Evolutionary conservation across 1,140 invertebrate genomes (phyloP).

Genomic region (Macrobrachium nipponense): DNA sequence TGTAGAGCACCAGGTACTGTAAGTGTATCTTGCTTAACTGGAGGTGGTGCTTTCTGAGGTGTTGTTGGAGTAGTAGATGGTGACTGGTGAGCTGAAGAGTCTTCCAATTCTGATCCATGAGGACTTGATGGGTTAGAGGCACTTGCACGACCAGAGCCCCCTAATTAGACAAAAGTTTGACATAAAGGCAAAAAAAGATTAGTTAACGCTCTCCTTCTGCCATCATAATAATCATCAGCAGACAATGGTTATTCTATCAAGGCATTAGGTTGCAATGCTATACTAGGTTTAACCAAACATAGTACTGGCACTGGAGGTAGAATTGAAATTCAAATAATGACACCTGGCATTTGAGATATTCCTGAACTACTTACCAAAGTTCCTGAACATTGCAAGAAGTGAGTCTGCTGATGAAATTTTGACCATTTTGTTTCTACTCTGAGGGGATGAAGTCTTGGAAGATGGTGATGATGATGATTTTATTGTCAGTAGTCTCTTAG

Average conservation of each 20-base stretch:
- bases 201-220: too few species aligned
- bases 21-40: constrained; percentile 49
- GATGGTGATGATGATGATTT: constrained; percentile 47
- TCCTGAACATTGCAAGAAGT: constrained; percentile 78
- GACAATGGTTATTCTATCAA: too few species aligned
- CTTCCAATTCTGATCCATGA: constrained; percentile 61
- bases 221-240: too few species aligned
- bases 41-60: constrained; percentile 43
- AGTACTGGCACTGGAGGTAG: too few species aligned
- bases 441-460: constrained; percentile 52
- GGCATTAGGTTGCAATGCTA: too few species aligned
- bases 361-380: constrained; percentile 38
- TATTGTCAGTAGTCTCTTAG: constrained; percentile 46
- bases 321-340: background rate
- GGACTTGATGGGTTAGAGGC: constrained; percentile 67
- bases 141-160: constrained; percentile 40
- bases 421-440: constrained; percentile 65
- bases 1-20: constrained; percentile 56
- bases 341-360: background rate
- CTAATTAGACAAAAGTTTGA: background rate
- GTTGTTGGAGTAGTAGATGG: constrained; percentile 63
- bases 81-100: constrained; percentile 61
- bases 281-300: too few species aligned
- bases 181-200: background rate
- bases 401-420: constrained; percentile 80